These are phyloP conservation scores for Odocoileus hemionus DNA, from an alignment of 2,113 vertebrate genomes.

Conservation along the genomic window DNA sequence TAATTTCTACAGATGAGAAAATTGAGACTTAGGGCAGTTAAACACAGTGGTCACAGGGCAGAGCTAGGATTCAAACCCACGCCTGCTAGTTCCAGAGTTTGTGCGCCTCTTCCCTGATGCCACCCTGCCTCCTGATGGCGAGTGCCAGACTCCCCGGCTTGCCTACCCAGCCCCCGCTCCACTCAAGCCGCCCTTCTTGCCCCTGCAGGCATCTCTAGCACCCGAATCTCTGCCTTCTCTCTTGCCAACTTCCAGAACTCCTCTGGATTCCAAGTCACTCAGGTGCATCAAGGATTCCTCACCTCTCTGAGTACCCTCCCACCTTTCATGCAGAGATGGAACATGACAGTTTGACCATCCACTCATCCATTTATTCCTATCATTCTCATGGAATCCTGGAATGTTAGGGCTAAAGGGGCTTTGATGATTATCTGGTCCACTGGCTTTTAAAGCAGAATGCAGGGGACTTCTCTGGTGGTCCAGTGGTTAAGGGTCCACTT, in stretches of 20 bases:
- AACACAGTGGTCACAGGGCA: neutral
- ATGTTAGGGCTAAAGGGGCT: neutral
- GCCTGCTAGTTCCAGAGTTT: neutral
- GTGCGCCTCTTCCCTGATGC: neutral
- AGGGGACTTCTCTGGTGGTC: neutral
- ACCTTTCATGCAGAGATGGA: neutral
- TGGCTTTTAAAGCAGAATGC: neutral
- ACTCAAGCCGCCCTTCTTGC: neutral
- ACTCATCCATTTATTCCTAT: neutral
- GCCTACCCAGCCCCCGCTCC: neutral
- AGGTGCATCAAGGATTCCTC: too few species aligned
- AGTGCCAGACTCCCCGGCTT: accelerated
- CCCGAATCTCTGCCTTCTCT: neutral
- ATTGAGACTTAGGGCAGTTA: neutral
- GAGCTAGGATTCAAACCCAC: neutral
- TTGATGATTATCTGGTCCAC: neutral
- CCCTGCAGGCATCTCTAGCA: neutral
- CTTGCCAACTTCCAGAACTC: neutral
- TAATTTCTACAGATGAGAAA: neutral
- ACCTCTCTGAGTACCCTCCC: neutral
- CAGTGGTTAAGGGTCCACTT: neutral
- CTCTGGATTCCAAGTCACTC: neutral
- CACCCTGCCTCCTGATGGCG: neutral
- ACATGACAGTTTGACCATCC: neutral
- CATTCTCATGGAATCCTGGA: neutral